Conservation (phyloP, 2,888 invertebrate genomes). For the Exocentrus adspersus region DNA sequence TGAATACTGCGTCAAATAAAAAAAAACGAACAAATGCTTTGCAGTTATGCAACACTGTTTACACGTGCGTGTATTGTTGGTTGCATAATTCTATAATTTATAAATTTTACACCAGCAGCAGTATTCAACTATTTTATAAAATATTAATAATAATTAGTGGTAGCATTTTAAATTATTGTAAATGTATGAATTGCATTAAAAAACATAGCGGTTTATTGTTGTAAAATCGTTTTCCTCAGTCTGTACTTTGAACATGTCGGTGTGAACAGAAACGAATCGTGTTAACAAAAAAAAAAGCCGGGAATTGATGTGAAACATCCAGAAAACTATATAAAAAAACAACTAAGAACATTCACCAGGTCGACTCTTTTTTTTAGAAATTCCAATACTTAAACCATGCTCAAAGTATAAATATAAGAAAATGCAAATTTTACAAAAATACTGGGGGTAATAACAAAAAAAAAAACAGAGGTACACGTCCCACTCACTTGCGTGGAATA, state of each 20-base stretch:
- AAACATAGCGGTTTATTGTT: not conserved
- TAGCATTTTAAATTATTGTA: no score
- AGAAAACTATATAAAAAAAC: no score
- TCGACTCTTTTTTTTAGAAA: constrained; percentile 21
- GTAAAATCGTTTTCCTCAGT: not conserved
- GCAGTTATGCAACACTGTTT: no score
- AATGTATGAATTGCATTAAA: no score
- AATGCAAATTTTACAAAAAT: constrained; percentile 27
- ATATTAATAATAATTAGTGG: no score
- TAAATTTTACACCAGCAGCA: no score
- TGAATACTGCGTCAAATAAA: not conserved
- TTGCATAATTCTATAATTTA: no score
- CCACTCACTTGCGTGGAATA: constrained; percentile 60
- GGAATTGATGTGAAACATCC: constrained; percentile 36
- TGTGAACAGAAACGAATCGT: not conserved
- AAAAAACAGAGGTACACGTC: not conserved
- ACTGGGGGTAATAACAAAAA: not conserved
- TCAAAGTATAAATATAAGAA: constrained; percentile 48
- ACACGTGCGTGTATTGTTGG: no score
- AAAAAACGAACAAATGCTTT: no score
- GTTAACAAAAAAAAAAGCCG: not conserved
- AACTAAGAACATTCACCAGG: constrained; percentile 16
- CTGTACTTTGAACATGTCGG: constrained; percentile 48
- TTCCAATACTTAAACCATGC: constrained; percentile 44
- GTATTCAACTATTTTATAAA: no score